Evolutionary conservation across 2,113 vertebrate species (phyloP), one percentile per base, ranked within the genome.

Genomic region (Nettapus auritus): DNA sequence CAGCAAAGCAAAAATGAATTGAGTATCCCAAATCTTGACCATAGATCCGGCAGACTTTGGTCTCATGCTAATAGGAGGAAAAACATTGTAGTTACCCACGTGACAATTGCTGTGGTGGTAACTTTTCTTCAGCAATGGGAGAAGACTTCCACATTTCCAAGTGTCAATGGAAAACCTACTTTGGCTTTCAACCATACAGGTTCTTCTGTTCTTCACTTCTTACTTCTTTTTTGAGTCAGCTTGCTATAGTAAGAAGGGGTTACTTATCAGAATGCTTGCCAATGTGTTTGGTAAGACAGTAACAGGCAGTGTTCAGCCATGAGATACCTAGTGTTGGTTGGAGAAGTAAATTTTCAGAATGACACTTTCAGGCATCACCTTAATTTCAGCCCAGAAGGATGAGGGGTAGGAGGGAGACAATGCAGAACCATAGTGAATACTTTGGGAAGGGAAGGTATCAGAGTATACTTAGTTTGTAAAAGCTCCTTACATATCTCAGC

Each of bases 291-390:
- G 62, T 83, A 59, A 28, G 34, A 56, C 9, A 78, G 15, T 21
- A 82, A 16, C 46, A 6, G 44, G 21, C 36, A 46, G 5, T 60
- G 42, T 10, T 59, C 15, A 60, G 22, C 52, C 16, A 29, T 2
- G 2, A 19, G 9, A 38, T 87, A 38, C 84, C 21, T 12, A 73
- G 9, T 0, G 0, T 33, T 80, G 25, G 8, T 44, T 1, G 2
- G 28, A 75, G 42, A 28, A 76, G 15, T 34, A 57, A 26, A 8
- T 36, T 56, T 64, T 83, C 36, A 86, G 64, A 89, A 52, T 8
- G 19, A 8, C 28, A 68, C 26, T 62, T 69, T n/a, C 60, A 77
- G 55, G 29, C 36, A 84, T 33, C 22, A 40, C 5, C 9, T 9
- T 53, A n/a, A 18, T 48, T 66, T 81, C 12, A 13, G 66, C 57